Conservation (phyloP, 2,113 vertebrate species). For the Castor canadensis region DNA sequence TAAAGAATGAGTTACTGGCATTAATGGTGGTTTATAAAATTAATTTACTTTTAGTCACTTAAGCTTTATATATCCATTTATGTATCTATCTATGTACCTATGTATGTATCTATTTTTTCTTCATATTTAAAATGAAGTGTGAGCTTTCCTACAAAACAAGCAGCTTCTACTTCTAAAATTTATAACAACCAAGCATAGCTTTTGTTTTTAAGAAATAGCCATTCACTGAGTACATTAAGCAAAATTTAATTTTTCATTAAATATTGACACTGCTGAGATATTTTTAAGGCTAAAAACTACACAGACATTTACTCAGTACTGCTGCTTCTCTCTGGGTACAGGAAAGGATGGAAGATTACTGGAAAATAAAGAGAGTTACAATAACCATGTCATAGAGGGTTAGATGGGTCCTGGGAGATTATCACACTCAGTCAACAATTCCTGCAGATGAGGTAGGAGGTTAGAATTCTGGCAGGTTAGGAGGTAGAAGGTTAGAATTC, state of each 20-base stretch:
- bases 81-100: neutral
- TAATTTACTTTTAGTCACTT: neutral
- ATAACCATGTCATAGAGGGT: neutral
- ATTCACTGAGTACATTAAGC: neutral
- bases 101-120: neutral
- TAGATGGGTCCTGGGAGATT: neutral
- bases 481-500: neutral
- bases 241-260: constrained; percentile 26
- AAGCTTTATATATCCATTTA: too few species aligned
- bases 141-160: neutral
- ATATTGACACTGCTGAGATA: neutral
- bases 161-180: neutral
- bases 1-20: too few species aligned
- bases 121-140: neutral
- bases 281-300: neutral
- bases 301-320: neutral
- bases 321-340: neutral
- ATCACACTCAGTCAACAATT: neutral
- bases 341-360: neutral
- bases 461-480: too few species aligned
- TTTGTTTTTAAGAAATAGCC: neutral
- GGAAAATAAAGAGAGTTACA: neutral
- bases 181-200: neutral
- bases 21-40: neutral
- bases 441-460: neutral